Base-by-base conservation (phyloP, 2,888 invertebrate genomes). In the Amphipoea oculea region DNA sequence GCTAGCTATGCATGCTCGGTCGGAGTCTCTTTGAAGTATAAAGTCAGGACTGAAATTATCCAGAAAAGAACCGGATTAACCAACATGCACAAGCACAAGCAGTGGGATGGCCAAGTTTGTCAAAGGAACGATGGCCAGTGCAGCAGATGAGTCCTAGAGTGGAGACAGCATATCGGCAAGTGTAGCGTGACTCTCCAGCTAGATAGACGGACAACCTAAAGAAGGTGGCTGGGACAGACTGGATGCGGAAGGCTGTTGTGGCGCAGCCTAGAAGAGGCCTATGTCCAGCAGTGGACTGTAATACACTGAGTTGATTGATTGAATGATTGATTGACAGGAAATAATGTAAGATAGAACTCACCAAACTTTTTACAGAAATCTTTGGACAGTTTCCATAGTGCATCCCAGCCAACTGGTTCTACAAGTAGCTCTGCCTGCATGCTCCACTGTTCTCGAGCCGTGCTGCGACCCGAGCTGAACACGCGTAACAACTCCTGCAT, bases 391-490 rank as follows among this genome's bases (percentile, higher is more conserved):
- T 98, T 98, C 98, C 98, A 98, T 14, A 98, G 89, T 0, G 98
- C 98, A 89, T 98, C 97, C 98, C 98, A 98, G 0, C 98, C 98
- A 0, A 97, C 97, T 0, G 97, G 97, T 88, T 98, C 98, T 3
- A 98, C 94, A 0, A 97, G 93, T 51, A 98, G 89, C 89, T 98
- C 98, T 0, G 97, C 96, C 63, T 96, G 95, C 71, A 95, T 87
- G 68, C 93, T 93, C 96, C 97, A 97, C 82, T 96, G 96, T 78
- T 97, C 96, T 0, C 93, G 92, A 2, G 95, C 94, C 0, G 95
- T 95, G 7, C 95, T 95, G 0, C 94, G 92, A 0, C 95, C 95
- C 0, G 94, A 92, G 80, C 93, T 94, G 84, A 96, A 96, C 57
- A 97, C 95, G 2, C 92, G 88, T 42, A 96, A 83, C 60, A 97